These are phyloP conservation scores for Mareca penelope DNA, from an alignment of 2,797 vertebrate species.

Conservation along the genomic window DNA sequence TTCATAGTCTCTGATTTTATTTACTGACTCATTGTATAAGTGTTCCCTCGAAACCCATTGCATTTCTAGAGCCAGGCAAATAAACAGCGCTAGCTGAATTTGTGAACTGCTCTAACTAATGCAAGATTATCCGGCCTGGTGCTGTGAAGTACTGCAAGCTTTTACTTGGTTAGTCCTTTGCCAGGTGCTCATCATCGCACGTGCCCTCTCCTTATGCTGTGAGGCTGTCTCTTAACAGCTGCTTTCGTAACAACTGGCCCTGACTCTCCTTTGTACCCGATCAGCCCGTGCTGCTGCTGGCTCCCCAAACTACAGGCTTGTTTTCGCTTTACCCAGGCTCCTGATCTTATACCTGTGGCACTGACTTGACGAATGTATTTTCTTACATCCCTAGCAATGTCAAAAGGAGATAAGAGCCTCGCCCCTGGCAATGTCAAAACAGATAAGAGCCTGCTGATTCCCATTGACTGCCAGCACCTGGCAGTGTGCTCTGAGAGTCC, in stretches of 20 bases:
- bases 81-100: background rate
- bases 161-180: background rate
- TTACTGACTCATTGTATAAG: background rate
- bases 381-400: fast-evolving
- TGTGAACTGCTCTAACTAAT: background rate
- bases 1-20: background rate
- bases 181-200: fast-evolving
- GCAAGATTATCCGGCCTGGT: background rate
- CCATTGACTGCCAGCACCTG: fast-evolving
- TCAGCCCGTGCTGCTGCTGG: background rate
- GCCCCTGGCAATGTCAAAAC: fast-evolving
- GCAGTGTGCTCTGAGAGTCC: background rate
- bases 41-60: background rate
- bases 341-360: background rate
- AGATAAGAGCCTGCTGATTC: background rate
- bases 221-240: background rate
- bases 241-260: background rate
- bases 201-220: fast-evolving
- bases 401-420: too few species aligned
- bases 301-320: background rate
- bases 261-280: background rate
- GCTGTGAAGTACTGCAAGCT: background rate
- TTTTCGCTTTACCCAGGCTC: background rate
- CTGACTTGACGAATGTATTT: fast-evolving
- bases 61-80: background rate